These are phyloP conservation scores for Saccopteryx leptura DNA, from an alignment of 2,113 vertebrate species.

Conservation along the genomic window DNA sequence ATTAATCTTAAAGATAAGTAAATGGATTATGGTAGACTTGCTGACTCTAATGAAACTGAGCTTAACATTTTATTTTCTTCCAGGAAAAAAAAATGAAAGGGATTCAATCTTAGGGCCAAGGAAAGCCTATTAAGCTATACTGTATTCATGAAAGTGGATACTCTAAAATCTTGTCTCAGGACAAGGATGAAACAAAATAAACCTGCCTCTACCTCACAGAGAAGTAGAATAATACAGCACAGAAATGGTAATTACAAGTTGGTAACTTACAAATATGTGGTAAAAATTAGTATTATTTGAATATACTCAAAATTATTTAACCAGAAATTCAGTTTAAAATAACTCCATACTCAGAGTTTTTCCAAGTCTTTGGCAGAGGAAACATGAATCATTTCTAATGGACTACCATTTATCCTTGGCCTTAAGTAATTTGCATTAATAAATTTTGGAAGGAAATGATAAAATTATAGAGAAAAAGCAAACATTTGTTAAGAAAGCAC, in stretches of 20 bases:
- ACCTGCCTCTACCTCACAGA: neutral
- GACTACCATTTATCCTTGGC: neutral
- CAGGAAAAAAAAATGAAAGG: neutral
- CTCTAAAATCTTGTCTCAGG: neutral
- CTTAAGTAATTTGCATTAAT: neutral
- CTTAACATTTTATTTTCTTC: constrained; percentile 26
- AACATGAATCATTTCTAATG: neutral
- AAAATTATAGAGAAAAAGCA: neutral
- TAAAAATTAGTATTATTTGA: neutral
- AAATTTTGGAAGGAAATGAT: neutral
- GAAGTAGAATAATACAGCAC: neutral
- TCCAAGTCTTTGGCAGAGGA: neutral
- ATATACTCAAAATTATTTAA: neutral
- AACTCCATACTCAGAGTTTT: neutral
- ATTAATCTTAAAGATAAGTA: neutral
- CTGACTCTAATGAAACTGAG: neutral
- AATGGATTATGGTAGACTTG: neutral
- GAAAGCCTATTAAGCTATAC: neutral
- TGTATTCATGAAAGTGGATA: neutral
- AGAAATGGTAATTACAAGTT: neutral
- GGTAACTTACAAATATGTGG: neutral
- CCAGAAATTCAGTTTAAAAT: neutral
- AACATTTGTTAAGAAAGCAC: neutral
- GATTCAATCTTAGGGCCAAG: neutral
- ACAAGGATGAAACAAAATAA: neutral